phyloP scores from a whole-genome alignment of 2,113 vertebrate species.

The Bagarius yarrelli region DNA sequence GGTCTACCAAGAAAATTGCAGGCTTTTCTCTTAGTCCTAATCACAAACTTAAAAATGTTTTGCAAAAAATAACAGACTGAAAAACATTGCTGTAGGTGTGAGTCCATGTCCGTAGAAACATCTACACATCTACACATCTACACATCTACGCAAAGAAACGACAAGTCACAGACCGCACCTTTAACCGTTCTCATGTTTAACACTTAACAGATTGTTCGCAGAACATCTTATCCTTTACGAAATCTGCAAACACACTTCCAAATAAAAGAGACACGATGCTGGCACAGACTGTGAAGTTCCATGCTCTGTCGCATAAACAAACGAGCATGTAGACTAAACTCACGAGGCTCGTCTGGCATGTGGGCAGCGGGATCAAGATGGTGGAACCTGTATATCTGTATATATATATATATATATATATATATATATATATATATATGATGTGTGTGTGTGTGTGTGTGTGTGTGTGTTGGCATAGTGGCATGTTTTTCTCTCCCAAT shows the following conservation, averaged over 20 bases:
- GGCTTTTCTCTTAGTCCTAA: not conserved
- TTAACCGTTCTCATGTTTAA: not conserved
- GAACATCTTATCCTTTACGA: not conserved
- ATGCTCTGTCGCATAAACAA: slow-evolving; percentile 45
- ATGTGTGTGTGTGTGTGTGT: not conserved
- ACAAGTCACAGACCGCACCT: not conserved
- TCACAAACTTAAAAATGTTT: not conserved
- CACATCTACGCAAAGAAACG: not conserved
- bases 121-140: not conserved
- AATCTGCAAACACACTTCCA: slow-evolving; percentile 24
- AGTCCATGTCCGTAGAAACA: not conserved
- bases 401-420: not conserved
- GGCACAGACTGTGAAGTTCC: slow-evolving; percentile 25
- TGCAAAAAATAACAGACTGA: not conserved
- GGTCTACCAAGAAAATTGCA: no score
- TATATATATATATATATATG: not conserved
- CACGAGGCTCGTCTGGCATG: slow-evolving; percentile 31
- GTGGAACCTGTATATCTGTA: not conserved
- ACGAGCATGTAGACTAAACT: slow-evolving; percentile 42
- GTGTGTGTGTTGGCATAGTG: no score
- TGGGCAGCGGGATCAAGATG: slow-evolving; percentile 15
- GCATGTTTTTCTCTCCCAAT: not conserved
- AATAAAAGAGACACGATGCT: not conserved
- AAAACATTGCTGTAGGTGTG: not conserved
- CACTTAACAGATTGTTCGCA: not conserved